Conservation (phyloP, 2,113 vertebrate species). For the Oncorhynchus nerka region DNA sequence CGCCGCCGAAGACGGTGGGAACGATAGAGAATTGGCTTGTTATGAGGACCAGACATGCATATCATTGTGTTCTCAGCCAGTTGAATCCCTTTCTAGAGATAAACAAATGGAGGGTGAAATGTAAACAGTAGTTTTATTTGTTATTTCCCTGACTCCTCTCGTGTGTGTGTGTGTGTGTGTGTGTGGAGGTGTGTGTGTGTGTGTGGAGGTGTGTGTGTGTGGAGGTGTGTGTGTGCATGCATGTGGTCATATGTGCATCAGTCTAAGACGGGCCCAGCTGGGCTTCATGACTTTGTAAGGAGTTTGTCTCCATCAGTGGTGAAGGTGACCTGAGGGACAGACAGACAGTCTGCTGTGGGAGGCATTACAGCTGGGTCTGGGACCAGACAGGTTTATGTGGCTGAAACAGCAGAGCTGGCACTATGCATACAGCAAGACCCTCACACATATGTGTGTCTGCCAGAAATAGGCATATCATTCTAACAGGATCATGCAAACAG, state of each 20-base stretch:
- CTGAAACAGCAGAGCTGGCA: constrained; percentile 1
- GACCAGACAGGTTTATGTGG: constrained; percentile 4
- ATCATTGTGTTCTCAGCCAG: constrained; percentile 32
- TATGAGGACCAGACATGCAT: constrained; percentile 16
- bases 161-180: background rate
- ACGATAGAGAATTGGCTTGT: constrained; percentile 21
- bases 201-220: background rate
- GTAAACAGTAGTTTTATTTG: background rate
- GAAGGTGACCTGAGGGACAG: constrained; percentile 26
- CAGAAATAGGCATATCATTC: constrained; percentile 1
- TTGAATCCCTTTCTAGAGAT: constrained; percentile 30
- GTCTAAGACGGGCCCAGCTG: background rate
- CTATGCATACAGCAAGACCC: background rate
- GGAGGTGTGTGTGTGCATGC: constrained; percentile 5
- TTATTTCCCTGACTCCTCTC: too few relatives aligned
- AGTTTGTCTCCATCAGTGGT: background rate
- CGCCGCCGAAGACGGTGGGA: constrained; percentile 6
- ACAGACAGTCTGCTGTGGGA: constrained; percentile 3
- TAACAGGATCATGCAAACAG: background rate
- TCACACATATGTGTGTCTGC: background rate
- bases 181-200: background rate
- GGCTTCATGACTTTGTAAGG: background rate
- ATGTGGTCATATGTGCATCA: background rate
- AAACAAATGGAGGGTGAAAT: background rate
- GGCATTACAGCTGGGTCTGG: background rate